Evolutionary conservation across 2,113 vertebrate genomes (phyloP).

Genomic region (Brachionichthys hirsutus): DNA sequence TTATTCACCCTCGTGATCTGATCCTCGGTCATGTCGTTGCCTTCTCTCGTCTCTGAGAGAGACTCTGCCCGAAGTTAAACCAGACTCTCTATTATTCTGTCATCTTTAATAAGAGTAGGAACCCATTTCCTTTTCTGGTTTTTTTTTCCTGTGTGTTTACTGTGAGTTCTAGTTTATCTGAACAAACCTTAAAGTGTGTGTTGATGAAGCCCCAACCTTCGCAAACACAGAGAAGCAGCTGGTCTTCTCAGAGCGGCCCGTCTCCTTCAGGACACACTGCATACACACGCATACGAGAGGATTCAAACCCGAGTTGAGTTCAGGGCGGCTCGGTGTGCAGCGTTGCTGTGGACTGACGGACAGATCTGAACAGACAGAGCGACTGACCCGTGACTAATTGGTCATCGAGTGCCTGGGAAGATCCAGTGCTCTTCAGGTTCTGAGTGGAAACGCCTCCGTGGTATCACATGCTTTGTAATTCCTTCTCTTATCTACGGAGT

Average conservation of each 20-base stretch:
- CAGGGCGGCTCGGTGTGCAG: conserved; percentile 51
- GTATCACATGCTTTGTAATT: conserved; percentile 43
- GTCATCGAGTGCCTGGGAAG: conserved; percentile 63
- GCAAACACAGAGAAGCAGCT: too few relatives aligned
- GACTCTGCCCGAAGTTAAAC: neutral
- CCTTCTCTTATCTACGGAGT: conserved; percentile 10
- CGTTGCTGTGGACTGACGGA: conserved; percentile 35
- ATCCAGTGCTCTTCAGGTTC: conserved; percentile 34
- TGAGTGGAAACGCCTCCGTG: conserved; percentile 1
- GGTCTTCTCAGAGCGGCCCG: too few relatives aligned
- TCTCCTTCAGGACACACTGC: too few relatives aligned
- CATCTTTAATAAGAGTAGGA: neutral
- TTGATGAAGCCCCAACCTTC: too few relatives aligned
- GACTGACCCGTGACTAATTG: conserved; percentile 67
- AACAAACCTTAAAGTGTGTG: too few relatives aligned
- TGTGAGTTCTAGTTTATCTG: too few relatives aligned
- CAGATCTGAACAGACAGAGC: conserved; percentile 61
- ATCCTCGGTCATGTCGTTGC: neutral
- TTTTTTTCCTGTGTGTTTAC: too few relatives aligned
- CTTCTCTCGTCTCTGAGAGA: neutral
- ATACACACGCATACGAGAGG: conserved; percentile 19
- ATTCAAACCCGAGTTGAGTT: conserved; percentile 38
- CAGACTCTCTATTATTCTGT: neutral
- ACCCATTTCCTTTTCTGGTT: neutral
- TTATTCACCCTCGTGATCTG: conserved; percentile 1